Base-by-base conservation (phyloP, 2,797 vertebrate species). In the Aplochiton taeniatus region DNA sequence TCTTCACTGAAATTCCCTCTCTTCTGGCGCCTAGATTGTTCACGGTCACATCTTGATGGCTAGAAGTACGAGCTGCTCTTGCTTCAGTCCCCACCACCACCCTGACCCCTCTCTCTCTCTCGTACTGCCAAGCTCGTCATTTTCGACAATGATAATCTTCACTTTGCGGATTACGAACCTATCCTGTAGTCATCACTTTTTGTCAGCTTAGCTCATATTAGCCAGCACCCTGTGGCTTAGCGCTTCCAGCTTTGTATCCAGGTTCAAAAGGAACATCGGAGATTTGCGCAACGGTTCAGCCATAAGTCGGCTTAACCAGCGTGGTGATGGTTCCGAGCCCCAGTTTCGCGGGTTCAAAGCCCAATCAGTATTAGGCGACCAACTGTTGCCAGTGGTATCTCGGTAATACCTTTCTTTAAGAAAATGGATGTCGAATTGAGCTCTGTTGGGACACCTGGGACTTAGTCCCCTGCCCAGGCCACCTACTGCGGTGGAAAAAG, bases 171-270 rank as follows among this genome's bases (percentile, higher is more conserved):
- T 91, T 91, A 91, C 74, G 65, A 83, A 87, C 84, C 84, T 91
- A 85, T 91, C 89, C 90, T 70, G 69, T 82, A 86, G 90, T 90
- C 91, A 91, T 92, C 90, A 90, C 77, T 91, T 90, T 91, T 87
- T 76, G 80, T 80, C 82, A 86, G 87, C 85, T 91, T 89, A 92
- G 87, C 87, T 82, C 84, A 81, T 89, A 90, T 92, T 92, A 92
- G 87, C 87, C 86, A 82, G 83, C 85, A 78, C 87, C 87, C 88
- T 72, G 17, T 85, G 81, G 88, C 89, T 91, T 85, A 89, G 80
- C 75, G 46, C 70, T 70, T 82, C 77, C 75, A 86, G 88, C 87
- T 86, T 85, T 87, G 87, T 89, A 87, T 85, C 80, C 47, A 47
- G 63, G 87, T 90, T 92, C 85, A 90, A 88, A 90, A 85, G 86